Evolutionary conservation across 2,797 vertebrate species (phyloP).

Genomic region (Enteromius mattozi): DNA sequence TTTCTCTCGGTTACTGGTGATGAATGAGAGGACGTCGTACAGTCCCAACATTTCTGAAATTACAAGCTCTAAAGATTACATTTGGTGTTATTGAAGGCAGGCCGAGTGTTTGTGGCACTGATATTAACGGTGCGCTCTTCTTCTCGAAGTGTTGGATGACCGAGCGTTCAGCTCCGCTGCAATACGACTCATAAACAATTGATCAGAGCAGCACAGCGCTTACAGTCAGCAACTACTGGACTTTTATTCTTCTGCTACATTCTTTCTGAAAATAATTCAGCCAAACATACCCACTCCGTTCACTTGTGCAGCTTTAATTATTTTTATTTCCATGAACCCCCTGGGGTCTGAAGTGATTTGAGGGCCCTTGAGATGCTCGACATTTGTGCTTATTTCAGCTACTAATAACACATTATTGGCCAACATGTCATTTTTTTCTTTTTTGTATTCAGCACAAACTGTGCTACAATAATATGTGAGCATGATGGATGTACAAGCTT

Average conservation of each 20-base stretch:
- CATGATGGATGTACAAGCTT: too few species aligned
- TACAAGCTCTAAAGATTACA: constrained; percentile 30
- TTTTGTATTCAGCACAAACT: too few species aligned
- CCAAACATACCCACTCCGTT: background rate
- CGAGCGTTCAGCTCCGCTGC: background rate
- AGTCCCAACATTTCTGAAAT: constrained; percentile 22
- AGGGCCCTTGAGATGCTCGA: too few species aligned
- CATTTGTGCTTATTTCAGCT: too few species aligned
- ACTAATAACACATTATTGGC: too few species aligned
- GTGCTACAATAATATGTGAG: too few species aligned
- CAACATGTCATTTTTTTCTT: too few species aligned
- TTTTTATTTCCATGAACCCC: background rate
- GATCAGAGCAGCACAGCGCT: background rate
- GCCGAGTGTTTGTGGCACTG: background rate
- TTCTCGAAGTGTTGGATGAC: constrained; percentile 31
- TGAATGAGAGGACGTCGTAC: background rate
- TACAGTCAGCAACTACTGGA: background rate
- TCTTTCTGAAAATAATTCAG: background rate
- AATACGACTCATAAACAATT: constrained; percentile 6
- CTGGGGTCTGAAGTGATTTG: too few species aligned
- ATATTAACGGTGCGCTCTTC: background rate
- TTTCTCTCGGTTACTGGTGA: background rate
- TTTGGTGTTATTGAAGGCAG: constrained; percentile 36
- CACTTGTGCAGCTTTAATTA: background rate
- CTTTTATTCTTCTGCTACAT: background rate